Percentiles rank a stretch among this genome's conserved stretches.
These are phyloP conservation scores for Taenioides sp. DNA, from an alignment of 2,797 vertebrate genomes.

Conservation along the genomic window DNA sequence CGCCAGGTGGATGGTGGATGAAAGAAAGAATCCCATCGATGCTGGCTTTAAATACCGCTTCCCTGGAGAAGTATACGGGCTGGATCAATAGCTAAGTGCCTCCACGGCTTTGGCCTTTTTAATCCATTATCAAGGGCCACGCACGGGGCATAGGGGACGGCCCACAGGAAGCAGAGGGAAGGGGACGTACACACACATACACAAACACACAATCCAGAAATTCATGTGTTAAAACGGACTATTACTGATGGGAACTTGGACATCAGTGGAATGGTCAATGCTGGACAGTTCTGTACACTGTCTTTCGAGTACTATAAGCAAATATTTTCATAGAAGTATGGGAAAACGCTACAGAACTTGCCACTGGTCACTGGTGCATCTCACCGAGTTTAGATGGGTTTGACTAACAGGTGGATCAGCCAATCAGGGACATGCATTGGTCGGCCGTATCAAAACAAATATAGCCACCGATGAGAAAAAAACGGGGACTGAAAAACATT, in stretches of 20 bases:
- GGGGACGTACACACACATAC: conserved; percentile 6
- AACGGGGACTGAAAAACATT: too few relatives aligned
- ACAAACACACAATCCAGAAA: neutral
- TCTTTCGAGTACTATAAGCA: neutral
- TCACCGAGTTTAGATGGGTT: too few relatives aligned
- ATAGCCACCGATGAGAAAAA: too few relatives aligned
- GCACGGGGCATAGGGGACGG: conserved; percentile 33
- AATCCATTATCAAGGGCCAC: conserved; percentile 77
- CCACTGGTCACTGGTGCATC: too few relatives aligned
- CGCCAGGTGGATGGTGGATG: conserved; percentile 32
- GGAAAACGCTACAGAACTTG: neutral
- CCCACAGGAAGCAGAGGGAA: conserved; percentile 38
- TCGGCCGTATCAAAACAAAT: too few relatives aligned
- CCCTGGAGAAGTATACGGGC: conserved; percentile 44
- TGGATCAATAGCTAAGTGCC: conserved; percentile 80
- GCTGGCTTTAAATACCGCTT: conserved; percentile 69
- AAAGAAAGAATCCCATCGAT: conserved; percentile 54
- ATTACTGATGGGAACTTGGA: conserved; percentile 1
- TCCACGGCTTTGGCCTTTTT: conserved; percentile 78
- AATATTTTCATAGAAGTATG: neutral
- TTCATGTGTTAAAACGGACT: neutral
- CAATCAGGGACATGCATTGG: too few relatives aligned
- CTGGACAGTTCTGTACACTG: neutral
- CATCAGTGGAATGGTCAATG: neutral
- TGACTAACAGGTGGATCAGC: too few relatives aligned